Evolutionary conservation across 2,113 vertebrate genomes (phyloP).

Genomic region (Columba livia): DNA sequence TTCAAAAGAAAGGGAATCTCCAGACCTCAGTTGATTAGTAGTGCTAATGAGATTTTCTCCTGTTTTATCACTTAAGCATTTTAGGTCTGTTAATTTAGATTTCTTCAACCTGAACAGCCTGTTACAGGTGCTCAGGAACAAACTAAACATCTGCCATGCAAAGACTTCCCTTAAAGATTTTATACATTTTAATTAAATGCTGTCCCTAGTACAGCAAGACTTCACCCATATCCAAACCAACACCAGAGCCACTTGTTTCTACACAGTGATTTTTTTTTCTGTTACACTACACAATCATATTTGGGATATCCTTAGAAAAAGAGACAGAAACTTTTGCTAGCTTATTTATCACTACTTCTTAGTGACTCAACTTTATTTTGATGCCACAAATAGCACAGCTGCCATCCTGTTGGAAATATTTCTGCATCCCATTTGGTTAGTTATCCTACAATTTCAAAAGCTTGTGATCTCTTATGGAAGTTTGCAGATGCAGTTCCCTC

Average conservation of each 20-base stretch:
- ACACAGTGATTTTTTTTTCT: background rate
- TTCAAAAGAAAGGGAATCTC: slow-evolving; percentile 15
- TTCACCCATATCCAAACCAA: background rate
- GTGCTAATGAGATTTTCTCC: background rate
- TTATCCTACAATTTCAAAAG: slow-evolving; percentile 3
- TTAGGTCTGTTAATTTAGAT: slow-evolving; percentile 18
- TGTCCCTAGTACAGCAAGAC: background rate
- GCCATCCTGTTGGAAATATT: slow-evolving; percentile 24
- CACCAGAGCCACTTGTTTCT: background rate
- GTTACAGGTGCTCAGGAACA: slow-evolving; percentile 12
- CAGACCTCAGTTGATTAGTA: background rate
- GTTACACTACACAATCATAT: background rate
- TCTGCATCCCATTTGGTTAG: slow-evolving; percentile 6
- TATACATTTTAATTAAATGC: background rate
- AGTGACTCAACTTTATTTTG: slow-evolving; percentile 42
- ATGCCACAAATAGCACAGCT: slow-evolving; percentile 1
- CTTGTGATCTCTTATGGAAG: background rate
- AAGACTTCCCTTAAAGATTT: background rate
- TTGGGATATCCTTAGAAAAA: background rate
- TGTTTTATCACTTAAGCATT: background rate
- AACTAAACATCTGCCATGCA: background rate
- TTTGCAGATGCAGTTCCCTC: background rate
- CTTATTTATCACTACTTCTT: slow-evolving; percentile 18
- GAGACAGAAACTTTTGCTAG: slow-evolving; percentile 27
- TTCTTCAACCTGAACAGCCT: slow-evolving; percentile 10